A percentile compares a stretch with the other conserved stretches of the same genome.
Evolutionary conservation across 2,888 invertebrate genomes (phyloP).

Genomic region (Amorpha juglandis): DNA sequence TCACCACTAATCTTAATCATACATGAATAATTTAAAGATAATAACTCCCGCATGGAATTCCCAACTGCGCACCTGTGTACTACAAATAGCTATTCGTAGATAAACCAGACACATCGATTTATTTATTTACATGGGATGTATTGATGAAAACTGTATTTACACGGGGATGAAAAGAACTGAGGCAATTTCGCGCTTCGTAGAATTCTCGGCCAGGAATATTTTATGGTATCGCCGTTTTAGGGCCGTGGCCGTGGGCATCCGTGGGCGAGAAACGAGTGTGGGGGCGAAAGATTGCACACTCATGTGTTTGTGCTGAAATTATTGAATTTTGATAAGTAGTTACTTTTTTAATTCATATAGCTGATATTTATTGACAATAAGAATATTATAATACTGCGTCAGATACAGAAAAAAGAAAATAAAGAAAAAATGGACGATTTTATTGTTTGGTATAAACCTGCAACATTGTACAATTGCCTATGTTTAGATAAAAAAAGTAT

Average conservation of each 20-base stretch:
- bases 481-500: no score
- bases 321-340: no score
- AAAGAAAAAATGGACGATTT: no score
- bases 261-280: neutral
- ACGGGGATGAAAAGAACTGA: slow-evolving; percentile 25
- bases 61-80: slow-evolving; percentile 16
- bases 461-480: no score
- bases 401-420: no score
- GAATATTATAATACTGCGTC: no score
- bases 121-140: slow-evolving; percentile 46
- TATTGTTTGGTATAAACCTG: no score
- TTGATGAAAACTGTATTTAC: slow-evolving; percentile 48
- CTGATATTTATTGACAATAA: no score
- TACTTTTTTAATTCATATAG: no score
- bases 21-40: neutral
- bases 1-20: no score
- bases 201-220: slow-evolving; percentile 12
- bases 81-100: slow-evolving; percentile 40
- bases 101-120: slow-evolving; percentile 43
- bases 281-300: neutral
- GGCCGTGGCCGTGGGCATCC: neutral
- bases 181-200: slow-evolving; percentile 27
- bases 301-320: slow-evolving; percentile 2
- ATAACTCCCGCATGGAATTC: neutral
- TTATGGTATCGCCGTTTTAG: neutral